A percentile compares a stretch with the other conserved stretches of the same genome.
Conservation (phyloP, 2,888 invertebrate species). For the Seladonia tumulorum region DNA sequence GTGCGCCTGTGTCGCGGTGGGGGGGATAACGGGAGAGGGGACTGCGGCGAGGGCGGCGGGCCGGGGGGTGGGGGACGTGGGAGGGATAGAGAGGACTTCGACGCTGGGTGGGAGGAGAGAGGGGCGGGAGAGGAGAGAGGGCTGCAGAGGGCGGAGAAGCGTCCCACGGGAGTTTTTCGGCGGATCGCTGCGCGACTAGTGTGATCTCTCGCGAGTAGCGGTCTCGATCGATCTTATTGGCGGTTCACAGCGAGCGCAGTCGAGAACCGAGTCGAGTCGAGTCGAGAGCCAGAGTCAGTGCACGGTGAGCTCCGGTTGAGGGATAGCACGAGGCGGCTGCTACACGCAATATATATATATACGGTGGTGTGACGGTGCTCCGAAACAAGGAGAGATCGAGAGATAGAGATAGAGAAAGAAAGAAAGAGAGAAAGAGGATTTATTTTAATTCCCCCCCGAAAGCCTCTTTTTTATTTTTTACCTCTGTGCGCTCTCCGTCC, state of each 20-base stretch:
- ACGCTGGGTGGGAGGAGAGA: background rate
- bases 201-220: constrained; percentile 71
- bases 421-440: background rate
- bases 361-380: constrained; percentile 18
- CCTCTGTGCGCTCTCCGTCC: background rate
- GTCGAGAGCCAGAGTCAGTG: constrained; percentile 43
- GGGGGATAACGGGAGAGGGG: constrained; percentile 30
- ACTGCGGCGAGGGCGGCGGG: constrained; percentile 31
- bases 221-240: constrained; percentile 71
- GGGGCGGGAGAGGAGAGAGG: constrained; percentile 40
- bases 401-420: background rate
- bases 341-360: constrained; percentile 11
- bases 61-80: constrained; percentile 26
- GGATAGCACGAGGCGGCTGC: constrained; percentile 46
- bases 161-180: constrained; percentile 73
- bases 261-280: constrained; percentile 33
- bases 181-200: constrained; percentile 72
- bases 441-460: background rate
- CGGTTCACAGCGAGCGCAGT: constrained; percentile 41
- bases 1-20: background rate
- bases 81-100: constrained; percentile 45
- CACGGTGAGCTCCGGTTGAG: constrained; percentile 54
- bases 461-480: background rate
- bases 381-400: background rate
- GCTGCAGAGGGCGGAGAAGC: constrained; percentile 65